Base-by-base conservation (phyloP, 1,140 invertebrate species). In the Orussus abietinus region DNA sequence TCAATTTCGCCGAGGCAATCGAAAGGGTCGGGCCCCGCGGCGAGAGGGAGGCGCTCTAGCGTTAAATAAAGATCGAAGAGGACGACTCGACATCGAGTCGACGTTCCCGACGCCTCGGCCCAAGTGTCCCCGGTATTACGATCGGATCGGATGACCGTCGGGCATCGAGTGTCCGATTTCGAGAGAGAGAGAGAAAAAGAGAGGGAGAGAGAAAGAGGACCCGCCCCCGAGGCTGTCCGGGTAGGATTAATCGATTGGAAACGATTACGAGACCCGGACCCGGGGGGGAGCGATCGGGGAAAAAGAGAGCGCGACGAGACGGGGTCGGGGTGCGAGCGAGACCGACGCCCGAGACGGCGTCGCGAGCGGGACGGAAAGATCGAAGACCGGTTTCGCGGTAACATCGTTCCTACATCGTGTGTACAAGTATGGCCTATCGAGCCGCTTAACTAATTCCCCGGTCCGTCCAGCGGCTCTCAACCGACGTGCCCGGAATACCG, bases 381-480 rank as follows among this genome's bases (percentile, higher is more conserved):
- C 38, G 45, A 57, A 66, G 57, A 67, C 62, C 61, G 64, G 62
- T 66, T 66, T 59, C 62, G 59, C 57, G n/a, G 57, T 65, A 65
- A 65, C 61, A 64, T 47, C 51, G 62, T 57, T 64, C 53, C 61
- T 62, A 66, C 63, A 65, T 64, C 59, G 63, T 64, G 56, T 63
- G 60, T 66, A 66, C 64, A 64, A 63, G 45, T 38, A 45, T 51
- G 53, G 49, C 47, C 42, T 36, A 30, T 33, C 55, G 47, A 57
- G 51, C 55, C 59, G 57, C 57, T 65, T 61, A 62, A 62, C 62
- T 65, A 65, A 65, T 66, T 66, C 60, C 45, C 44, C 54, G 53
- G 60, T 53, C 55, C 51, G 42, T 45, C 51, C 42, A 43, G 41
- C 32, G 35, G 45, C 41, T 40, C 48, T 49, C 52, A 19, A 51